These are phyloP conservation scores for Pogonophryne albipinna DNA, from an alignment of 2,797 vertebrate genomes.

Conservation along the genomic window DNA sequence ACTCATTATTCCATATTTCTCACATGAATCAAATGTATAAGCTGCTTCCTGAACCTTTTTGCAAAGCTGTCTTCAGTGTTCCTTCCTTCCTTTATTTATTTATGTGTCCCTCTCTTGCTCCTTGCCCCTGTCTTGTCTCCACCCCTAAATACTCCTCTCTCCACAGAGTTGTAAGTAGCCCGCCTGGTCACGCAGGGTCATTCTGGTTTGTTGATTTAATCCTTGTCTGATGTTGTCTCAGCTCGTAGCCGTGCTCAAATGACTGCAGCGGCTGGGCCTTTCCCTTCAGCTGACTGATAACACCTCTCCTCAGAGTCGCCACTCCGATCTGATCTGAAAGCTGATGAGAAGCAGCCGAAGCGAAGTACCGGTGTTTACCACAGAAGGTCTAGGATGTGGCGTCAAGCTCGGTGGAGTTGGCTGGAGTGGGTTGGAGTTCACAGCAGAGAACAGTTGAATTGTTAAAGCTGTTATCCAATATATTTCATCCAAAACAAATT, in stretches of 20 bases:
- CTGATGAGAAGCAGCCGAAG: constrained; percentile 64
- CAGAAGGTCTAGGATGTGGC: constrained; percentile 49
- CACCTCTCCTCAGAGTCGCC: constrained; percentile 52
- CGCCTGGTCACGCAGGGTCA: constrained; percentile 63
- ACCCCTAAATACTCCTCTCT: constrained; percentile 55
- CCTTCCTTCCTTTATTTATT: constrained; percentile 26
- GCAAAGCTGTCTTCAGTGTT: constrained; percentile 24
- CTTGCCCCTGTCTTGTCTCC: background rate
- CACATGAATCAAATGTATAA: constrained; percentile 36
- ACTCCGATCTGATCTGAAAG: constrained; percentile 70
- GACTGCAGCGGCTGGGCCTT: constrained; percentile 52
- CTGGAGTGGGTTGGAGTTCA: constrained; percentile 21
- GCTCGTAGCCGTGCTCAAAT: constrained; percentile 61
- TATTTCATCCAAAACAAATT: background rate
- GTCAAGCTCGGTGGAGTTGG: constrained; percentile 35
- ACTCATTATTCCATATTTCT: constrained; percentile 34
- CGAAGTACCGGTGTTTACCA: constrained; percentile 48
- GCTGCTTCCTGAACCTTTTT: constrained; percentile 27
- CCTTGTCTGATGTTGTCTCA: constrained; percentile 79
- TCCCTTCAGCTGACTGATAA: constrained; percentile 68
- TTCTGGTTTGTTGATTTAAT: constrained; percentile 77
- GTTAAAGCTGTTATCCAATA: background rate
- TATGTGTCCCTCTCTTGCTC: constrained; percentile 3
- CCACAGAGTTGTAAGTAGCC: constrained; percentile 64
- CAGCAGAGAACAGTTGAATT: background rate